Conservation (phyloP, 2,113 vertebrate genomes). For the Entosphenus tridentatus region DNA sequence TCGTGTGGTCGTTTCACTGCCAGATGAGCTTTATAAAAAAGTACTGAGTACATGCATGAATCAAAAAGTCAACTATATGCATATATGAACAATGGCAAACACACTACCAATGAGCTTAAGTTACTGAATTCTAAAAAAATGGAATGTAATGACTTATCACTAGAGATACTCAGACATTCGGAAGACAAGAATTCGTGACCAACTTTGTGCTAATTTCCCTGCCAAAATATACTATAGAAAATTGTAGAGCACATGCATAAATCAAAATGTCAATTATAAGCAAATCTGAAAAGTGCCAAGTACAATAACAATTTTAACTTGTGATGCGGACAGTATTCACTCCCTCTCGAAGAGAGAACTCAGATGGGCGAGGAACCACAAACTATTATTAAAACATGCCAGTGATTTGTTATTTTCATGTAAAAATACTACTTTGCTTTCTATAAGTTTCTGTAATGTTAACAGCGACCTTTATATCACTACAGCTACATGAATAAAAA, state of each 20-base stretch:
- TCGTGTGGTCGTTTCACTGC: conserved; percentile 29
- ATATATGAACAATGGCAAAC: conserved; percentile 7
- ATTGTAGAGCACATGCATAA: not conserved
- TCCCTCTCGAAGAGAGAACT: no score
- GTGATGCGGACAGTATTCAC: not conserved
- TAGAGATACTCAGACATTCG: no score
- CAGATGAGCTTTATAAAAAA: not conserved
- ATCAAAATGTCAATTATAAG: not conserved
- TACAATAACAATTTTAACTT: not conserved
- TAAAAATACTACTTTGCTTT: no score
- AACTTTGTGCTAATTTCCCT: no score
- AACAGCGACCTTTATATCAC: no score
- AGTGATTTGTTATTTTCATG: no score
- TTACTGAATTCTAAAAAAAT: conserved; percentile 52
- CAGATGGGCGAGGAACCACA: no score
- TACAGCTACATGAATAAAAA: no score
- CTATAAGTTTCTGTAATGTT: no score
- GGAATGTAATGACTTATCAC: conserved; percentile 8
- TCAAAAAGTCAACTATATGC: not conserved
- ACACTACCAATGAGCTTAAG: conserved; percentile 39
- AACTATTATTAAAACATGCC: no score
- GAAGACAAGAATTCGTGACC: no score
- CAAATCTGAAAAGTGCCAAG: not conserved
- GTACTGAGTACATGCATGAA: not conserved
- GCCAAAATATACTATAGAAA: conserved; percentile 3